phyloP scores from a whole-genome alignment of 2,888 invertebrate genomes.

The Sericinus montela region DNA sequence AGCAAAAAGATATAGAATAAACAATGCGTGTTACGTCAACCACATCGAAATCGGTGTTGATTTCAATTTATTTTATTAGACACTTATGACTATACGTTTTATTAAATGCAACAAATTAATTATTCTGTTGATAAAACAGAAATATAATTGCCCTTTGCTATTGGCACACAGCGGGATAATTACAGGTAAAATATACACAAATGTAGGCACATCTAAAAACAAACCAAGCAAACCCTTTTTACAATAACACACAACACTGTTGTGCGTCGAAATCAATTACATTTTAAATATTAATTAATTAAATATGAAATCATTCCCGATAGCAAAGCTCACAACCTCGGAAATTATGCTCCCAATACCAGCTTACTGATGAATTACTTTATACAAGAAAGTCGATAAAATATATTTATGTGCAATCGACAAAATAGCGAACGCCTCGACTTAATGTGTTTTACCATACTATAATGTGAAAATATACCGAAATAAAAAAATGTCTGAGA shows the following conservation, averaged over 20 bases:
- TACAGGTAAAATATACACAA: constrained; percentile 63
- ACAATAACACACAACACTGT: constrained; percentile 67
- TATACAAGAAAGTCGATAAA: constrained; percentile 52
- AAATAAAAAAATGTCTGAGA: constrained; percentile 9
- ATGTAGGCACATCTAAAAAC: constrained; percentile 66
- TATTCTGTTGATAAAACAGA: constrained; percentile 21
- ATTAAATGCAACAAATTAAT: constrained; percentile 28
- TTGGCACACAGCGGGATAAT: constrained; percentile 64
- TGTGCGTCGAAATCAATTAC: constrained; percentile 67
- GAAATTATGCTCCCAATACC: constrained; percentile 79
- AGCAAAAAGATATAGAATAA: constrained; percentile 52
- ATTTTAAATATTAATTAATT: constrained; percentile 53
- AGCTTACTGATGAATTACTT: constrained; percentile 65
- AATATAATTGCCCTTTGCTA: constrained; percentile 54
- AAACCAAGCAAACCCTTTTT: constrained; percentile 72
- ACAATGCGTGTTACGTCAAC: constrained; percentile 42
- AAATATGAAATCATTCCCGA: constrained; percentile 74
- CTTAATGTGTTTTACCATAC: constrained; percentile 14
- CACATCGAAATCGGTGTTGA: constrained; percentile 46
- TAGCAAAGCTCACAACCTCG: constrained; percentile 76
- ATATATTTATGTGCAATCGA: constrained; percentile 45
- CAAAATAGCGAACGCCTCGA: constrained; percentile 28
- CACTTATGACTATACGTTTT: constrained; percentile 20
- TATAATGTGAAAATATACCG: constrained; percentile 4
- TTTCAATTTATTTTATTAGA: constrained; percentile 42